phyloP scores from a whole-genome alignment of 2,888 invertebrate genomes.

The Sinopyrophorus schimmeli region DNA sequence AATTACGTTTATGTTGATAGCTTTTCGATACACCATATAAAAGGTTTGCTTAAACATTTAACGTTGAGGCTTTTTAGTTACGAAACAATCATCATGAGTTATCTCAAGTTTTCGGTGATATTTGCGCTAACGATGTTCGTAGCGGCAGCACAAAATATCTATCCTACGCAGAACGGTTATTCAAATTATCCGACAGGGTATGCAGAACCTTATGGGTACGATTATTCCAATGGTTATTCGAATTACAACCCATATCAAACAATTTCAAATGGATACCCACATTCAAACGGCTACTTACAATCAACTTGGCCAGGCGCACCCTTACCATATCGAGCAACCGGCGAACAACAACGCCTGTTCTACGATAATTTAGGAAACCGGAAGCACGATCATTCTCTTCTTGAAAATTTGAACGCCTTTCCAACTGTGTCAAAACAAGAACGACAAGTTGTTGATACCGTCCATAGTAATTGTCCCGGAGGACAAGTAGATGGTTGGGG shows the following conservation, averaged over 20 bases:
- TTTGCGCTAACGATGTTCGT: background rate
- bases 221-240: no score
- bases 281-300: background rate
- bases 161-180: no score
- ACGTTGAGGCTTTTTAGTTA: background rate
- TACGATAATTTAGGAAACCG: constrained; percentile 5
- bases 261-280: no score
- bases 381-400: constrained; percentile 7
- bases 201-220: no score
- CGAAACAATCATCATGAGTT: background rate
- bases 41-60: constrained; percentile 1
- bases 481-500: background rate
- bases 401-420: constrained; percentile 10
- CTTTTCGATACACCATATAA: background rate
- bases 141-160: no score
- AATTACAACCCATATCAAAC: no score
- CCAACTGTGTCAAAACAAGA: constrained; percentile 2
- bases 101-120: background rate
- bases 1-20: background rate
- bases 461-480: background rate
- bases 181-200: no score
- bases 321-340: background rate
- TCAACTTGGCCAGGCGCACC: background rate
- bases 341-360: constrained; percentile 5
- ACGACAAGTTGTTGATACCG: background rate